A percentile compares a stretch with the other conserved stretches of the same genome.
These are phyloP conservation scores for Scaptomyza pallida DNA, from an alignment of 1,140 invertebrate species.

Conservation along the genomic window DNA sequence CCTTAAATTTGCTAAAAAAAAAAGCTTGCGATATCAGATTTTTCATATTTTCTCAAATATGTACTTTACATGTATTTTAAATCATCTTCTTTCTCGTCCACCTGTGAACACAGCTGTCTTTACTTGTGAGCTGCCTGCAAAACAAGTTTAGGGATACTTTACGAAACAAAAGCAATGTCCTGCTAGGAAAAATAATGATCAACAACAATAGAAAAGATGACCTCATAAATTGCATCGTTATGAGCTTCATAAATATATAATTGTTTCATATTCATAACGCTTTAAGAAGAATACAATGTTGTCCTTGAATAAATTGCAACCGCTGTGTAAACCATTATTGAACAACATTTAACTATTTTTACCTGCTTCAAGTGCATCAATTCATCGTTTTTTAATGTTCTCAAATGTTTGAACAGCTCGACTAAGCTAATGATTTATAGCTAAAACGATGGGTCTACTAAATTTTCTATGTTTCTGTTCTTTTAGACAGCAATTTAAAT, in stretches of 20 bases:
- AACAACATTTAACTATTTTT: not conserved
- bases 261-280: conserved; percentile 74
- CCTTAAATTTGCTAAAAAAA: no score
- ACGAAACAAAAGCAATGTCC: conserved; percentile 32
- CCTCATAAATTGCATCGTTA: conserved; percentile 74
- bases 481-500: conserved; percentile 73
- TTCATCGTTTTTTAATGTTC: conserved; percentile 35
- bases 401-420: conserved; percentile 47
- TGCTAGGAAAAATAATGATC: conserved; percentile 10
- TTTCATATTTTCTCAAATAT: no score
- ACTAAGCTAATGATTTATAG: conserved; percentile 55
- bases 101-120: conserved; percentile 13
- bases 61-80: no score
- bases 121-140: no score
- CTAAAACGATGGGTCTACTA: conserved; percentile 2
- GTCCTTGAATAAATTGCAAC: conserved; percentile 54
- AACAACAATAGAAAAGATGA: conserved; percentile 50
- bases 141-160: not conserved
- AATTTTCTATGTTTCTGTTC: conserved; percentile 32
- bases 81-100: not conserved
- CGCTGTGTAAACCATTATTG: conserved; percentile 17
- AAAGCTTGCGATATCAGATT: no score
- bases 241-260: conserved; percentile 77
- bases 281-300: conserved; percentile 43
- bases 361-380: conserved; percentile 2